Evolutionary conservation across 2,113 vertebrate species (phyloP).

Genomic region (mouse (Mus musculus)): DNA sequence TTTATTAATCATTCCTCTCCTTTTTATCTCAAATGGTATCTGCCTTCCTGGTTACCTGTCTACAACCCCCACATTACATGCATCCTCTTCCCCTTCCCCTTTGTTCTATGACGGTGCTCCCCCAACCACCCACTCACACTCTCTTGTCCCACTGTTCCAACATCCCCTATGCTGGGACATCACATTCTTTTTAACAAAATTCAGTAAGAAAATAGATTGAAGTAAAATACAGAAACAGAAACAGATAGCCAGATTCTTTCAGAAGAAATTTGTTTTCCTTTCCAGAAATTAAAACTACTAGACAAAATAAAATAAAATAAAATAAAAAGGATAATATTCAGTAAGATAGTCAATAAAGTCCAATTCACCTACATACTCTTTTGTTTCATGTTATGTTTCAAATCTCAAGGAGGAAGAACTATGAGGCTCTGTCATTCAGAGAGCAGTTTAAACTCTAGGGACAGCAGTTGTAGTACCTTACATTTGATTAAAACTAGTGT

Average conservation of each 20-base stretch:
- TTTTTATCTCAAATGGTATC: no score
- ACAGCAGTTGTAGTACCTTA: neutral
- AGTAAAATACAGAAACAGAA: neutral
- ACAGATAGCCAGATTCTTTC: no score
- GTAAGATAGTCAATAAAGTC: neutral
- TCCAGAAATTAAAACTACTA: neutral
- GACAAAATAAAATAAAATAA: neutral
- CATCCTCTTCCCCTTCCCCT: no score
- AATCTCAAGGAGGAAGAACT: neutral
- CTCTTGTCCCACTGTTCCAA: no score
- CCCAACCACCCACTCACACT: no score
- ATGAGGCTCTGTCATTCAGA: neutral
- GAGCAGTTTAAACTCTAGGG: neutral
- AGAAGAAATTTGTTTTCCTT: neutral
- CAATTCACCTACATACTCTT: neutral
- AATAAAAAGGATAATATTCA: neutral
- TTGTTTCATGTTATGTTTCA: neutral
- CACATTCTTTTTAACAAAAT: neutral
- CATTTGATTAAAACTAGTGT: neutral
- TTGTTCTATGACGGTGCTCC: no score
- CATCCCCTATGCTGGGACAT: no score
- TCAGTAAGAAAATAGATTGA: neutral
- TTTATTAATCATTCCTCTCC: neutral
- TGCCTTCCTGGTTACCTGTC: no score
- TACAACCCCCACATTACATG: no score